These are phyloP conservation scores for Pachyramphus minor DNA, from an alignment of 2,113 vertebrate species.

Conservation along the genomic window DNA sequence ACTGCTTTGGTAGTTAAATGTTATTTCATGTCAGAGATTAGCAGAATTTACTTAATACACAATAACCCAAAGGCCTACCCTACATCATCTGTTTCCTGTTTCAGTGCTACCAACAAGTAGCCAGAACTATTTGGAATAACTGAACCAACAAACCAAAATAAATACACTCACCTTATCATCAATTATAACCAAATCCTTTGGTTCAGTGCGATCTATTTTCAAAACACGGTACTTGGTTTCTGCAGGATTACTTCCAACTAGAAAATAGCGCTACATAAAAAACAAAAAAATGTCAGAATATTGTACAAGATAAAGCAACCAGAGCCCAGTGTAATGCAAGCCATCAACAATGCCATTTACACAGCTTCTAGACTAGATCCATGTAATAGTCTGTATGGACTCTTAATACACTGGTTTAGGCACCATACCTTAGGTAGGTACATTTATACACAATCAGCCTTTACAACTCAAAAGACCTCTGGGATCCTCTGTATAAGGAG, in stretches of 20 bases:
- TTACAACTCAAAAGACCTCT: not conserved
- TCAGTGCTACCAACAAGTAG: not conserved
- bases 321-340: not conserved
- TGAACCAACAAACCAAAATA: not conserved
- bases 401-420: not conserved
- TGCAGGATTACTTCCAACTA: constrained; percentile 92
- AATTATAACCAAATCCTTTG: constrained; percentile 91
- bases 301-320: not conserved
- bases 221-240: constrained; percentile 93
- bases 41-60: not conserved
- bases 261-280: constrained; percentile 85
- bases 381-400: not conserved
- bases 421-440: not conserved
- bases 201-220: constrained; percentile 97
- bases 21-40: not conserved
- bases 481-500: not conserved
- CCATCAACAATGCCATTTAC: not conserved
- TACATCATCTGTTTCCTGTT: not conserved
- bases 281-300: not conserved
- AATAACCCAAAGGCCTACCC: not conserved
- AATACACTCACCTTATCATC: constrained; percentile 87
- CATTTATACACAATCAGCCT: not conserved
- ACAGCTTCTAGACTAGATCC: not conserved
- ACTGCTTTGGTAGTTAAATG: not conserved
- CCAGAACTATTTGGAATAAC: not conserved